Percentiles rank a stretch among this genome's conserved stretches.
Evolutionary conservation across 2,888 invertebrate species (phyloP).

Genomic region (Epistrophella euchroma): DNA sequence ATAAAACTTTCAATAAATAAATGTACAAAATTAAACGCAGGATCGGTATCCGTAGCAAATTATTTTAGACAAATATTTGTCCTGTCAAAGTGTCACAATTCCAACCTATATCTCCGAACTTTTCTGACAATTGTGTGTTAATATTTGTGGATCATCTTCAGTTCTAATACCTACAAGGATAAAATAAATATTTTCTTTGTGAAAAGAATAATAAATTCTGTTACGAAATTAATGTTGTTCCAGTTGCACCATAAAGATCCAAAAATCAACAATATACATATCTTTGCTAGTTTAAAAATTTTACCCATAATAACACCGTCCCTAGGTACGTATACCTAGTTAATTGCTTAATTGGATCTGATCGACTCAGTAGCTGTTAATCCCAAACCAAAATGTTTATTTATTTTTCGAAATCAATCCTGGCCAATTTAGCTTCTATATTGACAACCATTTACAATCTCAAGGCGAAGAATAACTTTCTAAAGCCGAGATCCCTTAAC

Average conservation of each 20-base stretch:
- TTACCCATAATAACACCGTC: background rate
- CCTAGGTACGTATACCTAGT: background rate
- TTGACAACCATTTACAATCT: slow-evolving; percentile 72
- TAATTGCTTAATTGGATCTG: slow-evolving; percentile 74
- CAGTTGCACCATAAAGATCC: slow-evolving; percentile 48
- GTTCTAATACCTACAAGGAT: background rate
- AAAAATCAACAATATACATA: slow-evolving; percentile 37
- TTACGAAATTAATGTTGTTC: slow-evolving; percentile 15
- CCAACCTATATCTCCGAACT: background rate
- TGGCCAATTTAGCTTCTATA: slow-evolving; percentile 64
- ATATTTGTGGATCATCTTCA: slow-evolving; percentile 8
- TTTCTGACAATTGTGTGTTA: background rate
- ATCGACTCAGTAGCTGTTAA: slow-evolving; percentile 74
- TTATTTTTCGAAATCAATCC: slow-evolving; percentile 68
- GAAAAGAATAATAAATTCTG: background rate
- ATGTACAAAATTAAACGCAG: background rate
- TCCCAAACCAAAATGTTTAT: slow-evolving; percentile 73
- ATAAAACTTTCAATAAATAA: no score
- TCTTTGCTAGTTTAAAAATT: background rate
- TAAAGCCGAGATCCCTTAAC: slow-evolving; percentile 69
- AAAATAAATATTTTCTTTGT: slow-evolving; percentile 29
- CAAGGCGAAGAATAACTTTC: slow-evolving; percentile 36
- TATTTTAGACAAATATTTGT: background rate
- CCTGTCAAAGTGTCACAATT: background rate
- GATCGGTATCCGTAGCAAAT: background rate